These are phyloP conservation scores for Cladorhizidae sp. DNA, from an alignment of 37 sponge, comb jelly and placozoan genomes.

Conservation along the genomic window DNA sequence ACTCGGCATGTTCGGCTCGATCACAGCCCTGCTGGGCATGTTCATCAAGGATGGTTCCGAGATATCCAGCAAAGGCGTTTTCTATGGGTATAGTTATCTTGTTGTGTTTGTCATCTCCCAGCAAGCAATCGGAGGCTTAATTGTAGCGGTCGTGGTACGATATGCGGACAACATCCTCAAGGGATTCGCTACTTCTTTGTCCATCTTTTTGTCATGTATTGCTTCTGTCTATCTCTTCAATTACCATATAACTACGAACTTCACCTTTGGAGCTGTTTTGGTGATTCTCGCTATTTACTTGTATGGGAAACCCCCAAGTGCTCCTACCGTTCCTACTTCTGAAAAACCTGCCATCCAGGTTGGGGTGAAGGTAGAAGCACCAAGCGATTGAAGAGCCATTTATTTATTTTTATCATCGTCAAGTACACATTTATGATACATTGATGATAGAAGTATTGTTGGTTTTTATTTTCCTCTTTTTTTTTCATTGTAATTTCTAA, in stretches of 20 bases:
- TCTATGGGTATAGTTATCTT: conserved; percentile 79
- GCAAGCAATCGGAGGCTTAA: conserved; percentile 95
- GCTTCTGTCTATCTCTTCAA: conserved; percentile 83
- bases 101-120: conserved; percentile 79
- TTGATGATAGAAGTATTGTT: no score
- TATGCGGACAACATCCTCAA: conserved; percentile 98
- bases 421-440: no score
- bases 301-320: conserved; percentile 57
- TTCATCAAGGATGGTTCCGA: conserved; percentile 64
- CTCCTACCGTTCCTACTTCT: background rate
- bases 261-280: conserved; percentile 70
- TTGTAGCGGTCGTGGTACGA: conserved; percentile 91
- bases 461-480: no score
- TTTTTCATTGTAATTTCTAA: no score
- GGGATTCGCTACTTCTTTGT: conserved; percentile 95
- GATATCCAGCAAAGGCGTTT: conserved; percentile 77
- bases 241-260: conserved; percentile 63
- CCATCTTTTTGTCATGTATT: conserved; percentile 89
- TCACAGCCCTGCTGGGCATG: conserved; percentile 80
- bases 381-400: no score
- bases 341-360: background rate
- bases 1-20: conserved; percentile 80
- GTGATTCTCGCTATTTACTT: conserved; percentile 84
- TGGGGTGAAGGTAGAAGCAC: no score
- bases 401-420: no score